A percentile compares a stretch with the other conserved stretches of the same genome.
Evolutionary conservation across 2,888 invertebrate genomes (phyloP).

Genomic region (Drosophila incognita): DNA sequence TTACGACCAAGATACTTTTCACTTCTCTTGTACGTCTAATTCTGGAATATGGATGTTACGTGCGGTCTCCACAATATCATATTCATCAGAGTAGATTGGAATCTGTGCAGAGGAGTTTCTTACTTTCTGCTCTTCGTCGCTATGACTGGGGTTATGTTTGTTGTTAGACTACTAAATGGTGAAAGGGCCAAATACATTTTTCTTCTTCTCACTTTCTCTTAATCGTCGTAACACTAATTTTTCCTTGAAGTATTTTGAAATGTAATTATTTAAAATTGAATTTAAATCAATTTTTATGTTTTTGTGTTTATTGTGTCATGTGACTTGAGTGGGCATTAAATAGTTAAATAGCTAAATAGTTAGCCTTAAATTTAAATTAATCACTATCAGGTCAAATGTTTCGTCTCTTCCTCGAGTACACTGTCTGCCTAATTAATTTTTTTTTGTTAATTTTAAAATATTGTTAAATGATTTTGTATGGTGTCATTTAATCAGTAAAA

Average conservation of each 20-base stretch:
- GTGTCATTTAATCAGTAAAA: neutral
- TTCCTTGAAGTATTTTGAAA: neutral
- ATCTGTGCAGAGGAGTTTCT: neutral
- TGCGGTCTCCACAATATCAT: neutral
- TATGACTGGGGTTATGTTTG: neutral
- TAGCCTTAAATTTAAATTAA: conserved; percentile 24
- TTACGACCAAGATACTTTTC: neutral
- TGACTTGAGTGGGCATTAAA: too few relatives aligned
- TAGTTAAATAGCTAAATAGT: too few relatives aligned
- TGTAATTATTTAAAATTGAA: too few relatives aligned
- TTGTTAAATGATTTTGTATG: neutral
- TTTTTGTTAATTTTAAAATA: neutral
- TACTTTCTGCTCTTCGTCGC: neutral
- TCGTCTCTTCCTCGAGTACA: neutral
- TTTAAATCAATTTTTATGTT: too few relatives aligned
- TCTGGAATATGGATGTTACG: neutral
- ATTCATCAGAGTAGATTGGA: neutral
- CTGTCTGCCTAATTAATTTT: neutral
- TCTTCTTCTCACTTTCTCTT: neutral
- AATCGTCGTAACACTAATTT: neutral
- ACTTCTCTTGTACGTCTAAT: neutral
- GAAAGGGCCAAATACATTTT: neutral
- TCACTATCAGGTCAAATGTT: conserved; percentile 9
- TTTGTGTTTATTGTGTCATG: too few relatives aligned
- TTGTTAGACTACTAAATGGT: neutral